Conservation (phyloP, 2,888 invertebrate genomes). For the Cephonodes hylas region DNA sequence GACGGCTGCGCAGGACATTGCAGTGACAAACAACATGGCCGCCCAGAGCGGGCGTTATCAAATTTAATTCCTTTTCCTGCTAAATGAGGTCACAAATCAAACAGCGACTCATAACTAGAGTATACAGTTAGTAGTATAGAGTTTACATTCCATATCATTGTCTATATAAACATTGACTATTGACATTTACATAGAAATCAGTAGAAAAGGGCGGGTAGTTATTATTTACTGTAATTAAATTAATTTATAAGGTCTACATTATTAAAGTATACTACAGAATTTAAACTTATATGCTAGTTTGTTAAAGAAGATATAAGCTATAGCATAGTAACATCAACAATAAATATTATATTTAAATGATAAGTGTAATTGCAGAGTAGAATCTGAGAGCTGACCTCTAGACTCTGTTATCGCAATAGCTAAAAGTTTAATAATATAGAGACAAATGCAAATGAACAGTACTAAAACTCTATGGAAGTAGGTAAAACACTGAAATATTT, state of each 20-base stretch:
- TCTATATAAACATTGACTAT: background rate
- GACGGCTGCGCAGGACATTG: conserved; percentile 24
- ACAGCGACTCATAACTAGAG: conserved; percentile 49
- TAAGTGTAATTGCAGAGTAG: conserved; percentile 37
- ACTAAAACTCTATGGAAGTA: conserved; percentile 12
- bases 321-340: background rate
- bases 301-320: background rate
- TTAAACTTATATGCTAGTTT: background rate
- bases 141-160: conserved; percentile 12
- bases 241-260: background rate
- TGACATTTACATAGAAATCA: background rate
- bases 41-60: conserved; percentile 58
- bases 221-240: background rate
- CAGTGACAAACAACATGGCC: conserved; percentile 53
- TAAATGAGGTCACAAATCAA: conserved; percentile 77
- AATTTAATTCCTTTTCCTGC: conserved; percentile 76
- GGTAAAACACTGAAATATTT: conserved; percentile 20
- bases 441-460: conserved; percentile 17
- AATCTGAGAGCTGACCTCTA: conserved; percentile 4
- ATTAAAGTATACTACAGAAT: background rate
- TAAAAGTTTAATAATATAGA: conserved; percentile 14
- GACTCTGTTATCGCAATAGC: conserved; percentile 7
- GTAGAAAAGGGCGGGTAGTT: background rate
- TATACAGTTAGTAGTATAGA: conserved; percentile 32
- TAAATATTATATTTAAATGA: background rate